Conservation (phyloP, 1,140 invertebrate species). For the Polypedilum pembai region DNA sequence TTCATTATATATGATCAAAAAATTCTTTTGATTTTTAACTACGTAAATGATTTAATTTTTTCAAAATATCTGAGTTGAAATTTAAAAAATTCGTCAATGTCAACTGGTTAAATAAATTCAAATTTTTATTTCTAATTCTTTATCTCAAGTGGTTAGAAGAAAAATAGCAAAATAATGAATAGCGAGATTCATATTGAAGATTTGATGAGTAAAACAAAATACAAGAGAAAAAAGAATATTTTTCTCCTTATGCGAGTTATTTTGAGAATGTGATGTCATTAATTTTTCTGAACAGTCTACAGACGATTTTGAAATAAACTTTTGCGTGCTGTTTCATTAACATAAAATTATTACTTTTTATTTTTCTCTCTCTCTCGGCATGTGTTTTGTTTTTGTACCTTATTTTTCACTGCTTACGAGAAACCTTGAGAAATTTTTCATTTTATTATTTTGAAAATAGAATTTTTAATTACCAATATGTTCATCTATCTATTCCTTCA, state of each 20-base stretch:
- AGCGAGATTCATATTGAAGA: neutral
- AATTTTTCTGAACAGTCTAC: neutral
- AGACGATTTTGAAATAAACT: neutral
- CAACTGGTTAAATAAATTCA: too few species aligned
- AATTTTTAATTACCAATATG: neutral
- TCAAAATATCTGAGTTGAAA: too few species aligned
- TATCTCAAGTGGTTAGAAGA: neutral
- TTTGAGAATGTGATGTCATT: slow-evolving; percentile 25
- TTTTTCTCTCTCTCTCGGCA: neutral
- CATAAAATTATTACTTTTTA: neutral
- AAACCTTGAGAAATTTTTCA: neutral
- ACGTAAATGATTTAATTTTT: neutral
- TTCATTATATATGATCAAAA: too few species aligned
- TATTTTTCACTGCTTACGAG: neutral
- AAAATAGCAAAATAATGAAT: neutral
- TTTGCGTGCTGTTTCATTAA: slow-evolving; percentile 25
- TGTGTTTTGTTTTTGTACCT: neutral
- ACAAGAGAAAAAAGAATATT: neutral
- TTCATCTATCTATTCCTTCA: neutral
- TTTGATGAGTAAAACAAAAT: slow-evolving; percentile 4
- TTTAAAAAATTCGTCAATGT: too few species aligned
- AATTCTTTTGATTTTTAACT: neutral
- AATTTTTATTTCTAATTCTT: too few species aligned
- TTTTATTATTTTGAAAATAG: too few species aligned
- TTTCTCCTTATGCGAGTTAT: slow-evolving; percentile 22